Conservation (phyloP, 2,888 invertebrate genomes). For the Pocota personata region DNA sequence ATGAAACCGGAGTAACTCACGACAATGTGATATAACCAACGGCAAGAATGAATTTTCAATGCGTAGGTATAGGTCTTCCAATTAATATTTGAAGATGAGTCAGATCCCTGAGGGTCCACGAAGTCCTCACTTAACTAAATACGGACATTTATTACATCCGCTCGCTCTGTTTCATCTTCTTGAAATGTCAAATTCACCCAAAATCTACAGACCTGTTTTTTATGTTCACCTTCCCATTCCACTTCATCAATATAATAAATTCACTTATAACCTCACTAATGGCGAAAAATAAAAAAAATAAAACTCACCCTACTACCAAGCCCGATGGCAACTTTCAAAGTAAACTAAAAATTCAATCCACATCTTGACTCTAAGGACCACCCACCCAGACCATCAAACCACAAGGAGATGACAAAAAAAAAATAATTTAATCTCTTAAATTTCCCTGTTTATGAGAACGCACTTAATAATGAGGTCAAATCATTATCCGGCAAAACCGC, state of each 20-base stretch:
- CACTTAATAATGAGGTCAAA: slow-evolving; percentile 74
- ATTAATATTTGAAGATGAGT: too few species aligned
- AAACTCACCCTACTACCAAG: background rate
- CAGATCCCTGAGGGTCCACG: background rate
- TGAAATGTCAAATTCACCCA: slow-evolving; percentile 26
- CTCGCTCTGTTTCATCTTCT: slow-evolving; percentile 10
- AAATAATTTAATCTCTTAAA: slow-evolving; percentile 69
- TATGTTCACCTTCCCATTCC: background rate
- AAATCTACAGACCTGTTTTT: slow-evolving; percentile 20
- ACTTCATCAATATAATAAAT: slow-evolving; percentile 36
- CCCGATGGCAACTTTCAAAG: slow-evolving; percentile 31
- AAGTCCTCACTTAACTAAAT: background rate
- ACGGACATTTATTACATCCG: slow-evolving; percentile 3
- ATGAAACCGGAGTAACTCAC: too few species aligned
- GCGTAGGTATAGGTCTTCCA: too few species aligned
- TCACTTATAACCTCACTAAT: slow-evolving; percentile 54
- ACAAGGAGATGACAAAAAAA: slow-evolving; percentile 18
- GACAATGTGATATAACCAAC: too few species aligned
- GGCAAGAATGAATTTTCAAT: too few species aligned
- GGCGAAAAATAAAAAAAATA: slow-evolving; percentile 25
- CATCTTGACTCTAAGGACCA: slow-evolving; percentile 13
- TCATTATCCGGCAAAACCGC: slow-evolving; percentile 70
- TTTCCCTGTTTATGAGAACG: slow-evolving; percentile 70
- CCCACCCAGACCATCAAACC: slow-evolving; percentile 1
- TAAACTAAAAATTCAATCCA: slow-evolving; percentile 49